Evolutionary conservation across 1,140 invertebrate species (phyloP), one percentile per base, ranked within the genome.

Genomic region (Bombus cullumanus): DNA sequence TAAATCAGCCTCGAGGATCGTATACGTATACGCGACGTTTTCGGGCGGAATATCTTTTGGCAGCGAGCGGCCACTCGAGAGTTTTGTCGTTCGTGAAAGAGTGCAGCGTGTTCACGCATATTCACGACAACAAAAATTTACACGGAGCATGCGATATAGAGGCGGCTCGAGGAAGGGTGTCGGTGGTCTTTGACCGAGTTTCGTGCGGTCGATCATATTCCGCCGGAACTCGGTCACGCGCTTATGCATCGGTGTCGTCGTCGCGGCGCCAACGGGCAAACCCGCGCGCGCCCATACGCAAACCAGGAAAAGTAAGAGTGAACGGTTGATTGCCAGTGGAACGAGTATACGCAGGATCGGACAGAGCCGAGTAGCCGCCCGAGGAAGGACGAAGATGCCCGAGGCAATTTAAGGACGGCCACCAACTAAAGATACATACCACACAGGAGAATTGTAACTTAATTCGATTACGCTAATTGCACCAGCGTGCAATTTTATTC

Each of bases 151-250:
- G 53, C 86, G 73, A 82, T 71, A 90, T n/a, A n/a, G 66, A 64
- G 66, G 68, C 59, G 47, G 73, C 76, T 41, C 83, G 81, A 74
- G 69, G 88, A 89, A 88, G 86, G 90, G 87, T 91, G 90, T 90
- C 89, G 85, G 90, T 90, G 90, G 90, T 91, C 90, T 91, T 91
- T 91, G 90, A 90, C 90, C 90, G 89, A 91, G 90, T 91, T 91
- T 91, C 89, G 84, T 74, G 89, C 89, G 90, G 87, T 91, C 90
- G 90, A 91, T 91, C 89, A 91, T 91, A 91, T 91, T 89, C 89
- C 87, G 76, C 77, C 87, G 87, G 86, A 91, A 90, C 89, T 90
- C 89, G 89, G 90, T 90, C 85, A 91, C 89, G 84, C 90, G 90
- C 83, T 90, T 90, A 88, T 90, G 89, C 89, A 88, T 88, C 89